Conservation (phyloP, 2,113 vertebrate species). For the Tupaia chinensis region DNA sequence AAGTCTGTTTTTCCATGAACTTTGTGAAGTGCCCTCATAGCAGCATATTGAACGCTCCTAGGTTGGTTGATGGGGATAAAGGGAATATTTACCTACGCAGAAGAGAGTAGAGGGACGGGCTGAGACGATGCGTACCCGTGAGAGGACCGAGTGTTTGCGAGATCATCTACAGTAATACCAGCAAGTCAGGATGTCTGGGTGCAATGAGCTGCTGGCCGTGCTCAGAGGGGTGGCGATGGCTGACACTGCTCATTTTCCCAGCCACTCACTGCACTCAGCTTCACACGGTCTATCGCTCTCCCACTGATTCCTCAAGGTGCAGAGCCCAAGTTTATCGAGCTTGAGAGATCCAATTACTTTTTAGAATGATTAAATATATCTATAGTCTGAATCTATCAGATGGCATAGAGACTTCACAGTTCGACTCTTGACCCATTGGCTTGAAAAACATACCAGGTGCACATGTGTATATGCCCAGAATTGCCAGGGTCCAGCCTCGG, state of each 20-base stretch:
- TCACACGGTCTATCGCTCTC: background rate
- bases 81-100: background rate
- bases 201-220: background rate
- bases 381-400: too few species aligned
- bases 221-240: accelerated
- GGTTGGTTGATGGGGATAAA: too few species aligned
- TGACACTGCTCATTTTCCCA: background rate
- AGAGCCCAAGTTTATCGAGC: background rate
- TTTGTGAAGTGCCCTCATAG: too few species aligned
- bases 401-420: too few species aligned
- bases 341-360: background rate
- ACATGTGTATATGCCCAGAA: too few species aligned
- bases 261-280: background rate
- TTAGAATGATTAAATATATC: background rate
- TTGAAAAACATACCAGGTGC: too few species aligned
- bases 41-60: background rate
- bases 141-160: background rate
- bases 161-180: accelerated
- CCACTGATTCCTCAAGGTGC: too few species aligned
- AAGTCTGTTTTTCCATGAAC: too few species aligned
- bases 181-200: background rate
- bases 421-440: too few species aligned
- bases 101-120: background rate
- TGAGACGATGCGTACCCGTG: accelerated
- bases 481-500: too few species aligned